Conservation (phyloP, 2,113 vertebrate species). For the Xenopus tropicalis region DNA sequence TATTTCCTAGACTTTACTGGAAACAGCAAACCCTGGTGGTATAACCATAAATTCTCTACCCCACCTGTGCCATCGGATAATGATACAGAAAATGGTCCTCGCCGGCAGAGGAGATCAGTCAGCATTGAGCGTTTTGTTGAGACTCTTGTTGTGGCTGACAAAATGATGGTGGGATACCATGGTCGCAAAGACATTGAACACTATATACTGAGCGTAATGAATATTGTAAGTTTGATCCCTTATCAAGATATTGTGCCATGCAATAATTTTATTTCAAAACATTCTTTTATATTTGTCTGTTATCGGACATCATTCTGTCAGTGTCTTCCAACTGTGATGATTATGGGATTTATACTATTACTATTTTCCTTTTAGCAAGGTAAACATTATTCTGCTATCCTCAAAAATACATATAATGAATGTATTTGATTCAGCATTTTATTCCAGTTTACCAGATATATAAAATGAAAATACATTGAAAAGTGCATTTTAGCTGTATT, state of each 20-base stretch:
- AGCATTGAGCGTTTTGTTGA: slow-evolving; percentile 95
- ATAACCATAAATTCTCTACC: slow-evolving; percentile 59
- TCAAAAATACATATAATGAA: too few species aligned
- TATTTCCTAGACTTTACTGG: slow-evolving; percentile 63
- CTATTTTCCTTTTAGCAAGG: too few species aligned
- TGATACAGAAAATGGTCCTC: slow-evolving; percentile 52
- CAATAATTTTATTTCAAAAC: too few species aligned
- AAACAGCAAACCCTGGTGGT: slow-evolving; percentile 68
- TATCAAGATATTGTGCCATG: neutral
- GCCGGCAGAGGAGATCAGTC: slow-evolving; percentile 82
- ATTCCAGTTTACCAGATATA: too few species aligned
- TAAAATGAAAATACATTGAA: too few species aligned
- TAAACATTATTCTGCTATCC: too few species aligned
- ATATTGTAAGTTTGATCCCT: slow-evolving; percentile 99
- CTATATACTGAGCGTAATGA: slow-evolving; percentile 98
- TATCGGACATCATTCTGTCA: too few species aligned
- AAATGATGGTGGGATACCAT: slow-evolving; percentile 99
- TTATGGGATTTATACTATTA: too few species aligned
- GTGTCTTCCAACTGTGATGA: too few species aligned
- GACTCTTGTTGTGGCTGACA: slow-evolving; percentile 94
- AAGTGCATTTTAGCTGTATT: too few species aligned
- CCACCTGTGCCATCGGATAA: slow-evolving; percentile 58
- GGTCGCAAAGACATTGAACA: slow-evolving; percentile 97
- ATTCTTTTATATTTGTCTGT: too few species aligned
- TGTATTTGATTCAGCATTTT: too few species aligned